phyloP scores from a whole-genome alignment of 92 coral and sea anemone species.

The Palythoa grandiflora region DNA sequence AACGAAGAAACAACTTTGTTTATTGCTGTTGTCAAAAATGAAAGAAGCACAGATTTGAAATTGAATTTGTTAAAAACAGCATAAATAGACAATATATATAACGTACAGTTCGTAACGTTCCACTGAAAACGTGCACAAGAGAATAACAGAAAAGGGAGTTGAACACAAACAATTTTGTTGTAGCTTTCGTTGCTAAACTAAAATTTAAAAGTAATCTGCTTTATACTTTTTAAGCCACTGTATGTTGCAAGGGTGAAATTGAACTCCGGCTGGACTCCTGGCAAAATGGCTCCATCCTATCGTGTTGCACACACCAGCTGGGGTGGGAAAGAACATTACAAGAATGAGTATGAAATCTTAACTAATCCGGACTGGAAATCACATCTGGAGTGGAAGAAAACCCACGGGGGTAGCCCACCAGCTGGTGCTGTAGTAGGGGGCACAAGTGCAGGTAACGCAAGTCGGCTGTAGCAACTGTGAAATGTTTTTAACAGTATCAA shows the following conservation, averaged over 20 bases:
- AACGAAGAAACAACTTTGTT: no score
- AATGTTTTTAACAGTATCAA: no score
- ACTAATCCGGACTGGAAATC: slow-evolving; percentile 45
- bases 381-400: slow-evolving; percentile 48
- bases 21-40: no score
- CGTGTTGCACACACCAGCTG: slow-evolving; percentile 15
- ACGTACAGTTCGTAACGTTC: no score
- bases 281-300: slow-evolving; percentile 18
- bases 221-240: not conserved
- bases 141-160: no score
- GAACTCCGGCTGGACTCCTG: not conserved
- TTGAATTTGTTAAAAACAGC: no score
- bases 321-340: slow-evolving; percentile 20
- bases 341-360: slow-evolving; percentile 1
- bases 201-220: no score
- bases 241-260: slow-evolving; percentile 8
- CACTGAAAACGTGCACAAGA: no score
- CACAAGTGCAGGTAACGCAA: not conserved
- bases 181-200: no score
- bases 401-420: not conserved
- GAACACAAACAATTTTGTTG: no score
- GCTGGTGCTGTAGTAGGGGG: slow-evolving; percentile 39
- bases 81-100: no score
- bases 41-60: no score
- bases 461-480: not conserved